A percentile compares a stretch with the other conserved stretches of the same genome.
Conservation (phyloP, 2,797 vertebrate species). For the Coregonus suidteri region DNA sequence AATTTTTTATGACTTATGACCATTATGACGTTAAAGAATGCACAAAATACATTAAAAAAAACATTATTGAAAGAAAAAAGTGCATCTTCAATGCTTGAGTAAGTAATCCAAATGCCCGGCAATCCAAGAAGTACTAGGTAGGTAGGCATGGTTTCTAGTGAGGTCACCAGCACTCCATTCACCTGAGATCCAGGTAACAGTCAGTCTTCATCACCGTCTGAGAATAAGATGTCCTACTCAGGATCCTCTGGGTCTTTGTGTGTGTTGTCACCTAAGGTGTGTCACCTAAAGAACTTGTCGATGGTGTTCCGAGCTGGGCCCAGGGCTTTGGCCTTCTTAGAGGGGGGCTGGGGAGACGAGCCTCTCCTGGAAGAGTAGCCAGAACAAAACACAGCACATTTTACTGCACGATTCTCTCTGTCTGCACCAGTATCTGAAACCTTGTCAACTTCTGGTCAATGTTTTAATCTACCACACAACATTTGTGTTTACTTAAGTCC, state of each 20-base stretch:
- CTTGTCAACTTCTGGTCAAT: too few relatives aligned
- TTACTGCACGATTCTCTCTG: neutral
- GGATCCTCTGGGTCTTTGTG: neutral
- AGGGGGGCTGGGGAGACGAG: neutral
- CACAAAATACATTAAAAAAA: neutral
- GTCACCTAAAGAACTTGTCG: slow-evolving; percentile 16
- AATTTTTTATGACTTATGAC: neutral
- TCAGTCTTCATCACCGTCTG: neutral
- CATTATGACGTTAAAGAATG: neutral
- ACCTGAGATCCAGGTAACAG: neutral
- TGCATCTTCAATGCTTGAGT: neutral
- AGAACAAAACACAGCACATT: neutral
- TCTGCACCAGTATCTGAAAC: neutral
- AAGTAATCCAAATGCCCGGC: neutral
- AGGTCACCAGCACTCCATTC: neutral
- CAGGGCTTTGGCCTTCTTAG: neutral
- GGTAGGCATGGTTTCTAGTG: neutral
- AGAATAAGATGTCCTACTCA: neutral
- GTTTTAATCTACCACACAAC: neutral
- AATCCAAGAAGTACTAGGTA: neutral
- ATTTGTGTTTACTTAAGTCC: neutral
- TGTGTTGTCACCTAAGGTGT: neutral
- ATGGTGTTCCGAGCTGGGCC: neutral
- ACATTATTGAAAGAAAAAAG: neutral
- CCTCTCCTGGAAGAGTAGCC: neutral